Evolutionary conservation across 2,888 invertebrate genomes (phyloP).

Genomic region (Mesochorus sp.): DNA sequence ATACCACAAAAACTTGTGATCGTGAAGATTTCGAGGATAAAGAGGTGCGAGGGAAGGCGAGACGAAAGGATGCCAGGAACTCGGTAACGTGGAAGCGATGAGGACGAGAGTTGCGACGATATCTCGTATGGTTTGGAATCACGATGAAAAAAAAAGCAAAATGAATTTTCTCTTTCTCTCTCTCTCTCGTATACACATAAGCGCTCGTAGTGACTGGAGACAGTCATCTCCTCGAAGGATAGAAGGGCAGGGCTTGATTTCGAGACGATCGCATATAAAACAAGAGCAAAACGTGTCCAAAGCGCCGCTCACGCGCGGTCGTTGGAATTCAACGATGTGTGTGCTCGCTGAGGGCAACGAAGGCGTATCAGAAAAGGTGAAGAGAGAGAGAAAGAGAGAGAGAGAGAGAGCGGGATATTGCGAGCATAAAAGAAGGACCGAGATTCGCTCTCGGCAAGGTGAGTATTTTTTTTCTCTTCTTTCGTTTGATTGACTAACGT

Average conservation of each 20-base stretch:
- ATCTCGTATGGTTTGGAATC: conserved; percentile 7
- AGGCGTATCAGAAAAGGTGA: conserved; percentile 30
- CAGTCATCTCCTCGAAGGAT: conserved; percentile 32
- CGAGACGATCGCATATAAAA: conserved; percentile 53
- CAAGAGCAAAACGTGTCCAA: conserved; percentile 61
- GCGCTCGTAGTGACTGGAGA: conserved; percentile 21
- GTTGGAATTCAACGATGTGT: conserved; percentile 74
- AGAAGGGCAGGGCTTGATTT: conserved; percentile 53
- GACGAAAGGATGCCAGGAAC: conserved; percentile 49
- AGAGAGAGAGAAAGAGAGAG: neutral
- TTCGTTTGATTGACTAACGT: conserved; percentile 80
- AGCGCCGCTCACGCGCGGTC: conserved; percentile 67
- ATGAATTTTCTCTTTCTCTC: neutral
- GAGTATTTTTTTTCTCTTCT: conserved; percentile 78
- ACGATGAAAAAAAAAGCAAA: conserved; percentile 8
- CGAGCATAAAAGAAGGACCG: neutral
- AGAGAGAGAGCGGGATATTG: conserved; percentile 2
- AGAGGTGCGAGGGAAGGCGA: conserved; percentile 50
- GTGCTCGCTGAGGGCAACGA: conserved; percentile 31
- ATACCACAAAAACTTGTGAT: too few relatives aligned
- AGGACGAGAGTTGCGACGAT: neutral
- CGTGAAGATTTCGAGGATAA: neutral
- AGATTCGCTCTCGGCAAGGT: conserved; percentile 72
- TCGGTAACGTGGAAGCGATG: conserved; percentile 39
- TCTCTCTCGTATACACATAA: conserved; percentile 3